These are phyloP conservation scores for Dascyllus trimaculatus DNA, from an alignment of 2,113 vertebrate genomes.

Conservation along the genomic window DNA sequence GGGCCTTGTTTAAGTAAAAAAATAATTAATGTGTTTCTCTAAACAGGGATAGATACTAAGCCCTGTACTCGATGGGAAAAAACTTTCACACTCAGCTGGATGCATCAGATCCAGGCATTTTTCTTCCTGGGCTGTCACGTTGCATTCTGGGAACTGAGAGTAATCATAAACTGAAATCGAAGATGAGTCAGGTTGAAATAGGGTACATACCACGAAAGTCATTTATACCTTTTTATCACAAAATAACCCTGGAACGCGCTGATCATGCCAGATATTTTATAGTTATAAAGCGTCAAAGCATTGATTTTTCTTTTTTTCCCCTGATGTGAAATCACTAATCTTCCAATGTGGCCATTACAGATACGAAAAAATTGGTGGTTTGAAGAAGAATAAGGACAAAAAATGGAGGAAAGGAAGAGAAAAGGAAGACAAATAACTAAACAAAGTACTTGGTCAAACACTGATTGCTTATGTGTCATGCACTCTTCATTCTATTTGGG, in stretches of 20 bases:
- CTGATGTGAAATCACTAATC: neutral
- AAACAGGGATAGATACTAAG: too few relatives aligned
- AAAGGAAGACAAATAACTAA: neutral
- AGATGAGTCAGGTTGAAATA: neutral
- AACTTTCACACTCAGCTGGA: neutral
- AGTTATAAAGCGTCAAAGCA: neutral
- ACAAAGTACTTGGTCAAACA: constrained; percentile 64
- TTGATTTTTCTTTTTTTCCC: neutral
- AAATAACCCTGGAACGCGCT: too few relatives aligned
- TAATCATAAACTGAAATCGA: neutral
- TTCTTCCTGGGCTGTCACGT: neutral
- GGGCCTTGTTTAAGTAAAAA: too few relatives aligned
- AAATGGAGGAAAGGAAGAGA: neutral
- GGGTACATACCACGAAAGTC: too few relatives aligned
- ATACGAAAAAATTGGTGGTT: neutral
- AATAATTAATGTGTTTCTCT: too few relatives aligned
- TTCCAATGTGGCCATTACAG: too few relatives aligned
- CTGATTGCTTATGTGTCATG: constrained; percentile 46
- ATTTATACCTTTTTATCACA: too few relatives aligned
- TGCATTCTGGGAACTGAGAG: neutral
- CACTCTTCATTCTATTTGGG: constrained; percentile 51
- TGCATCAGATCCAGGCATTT: neutral
- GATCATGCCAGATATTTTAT: too few relatives aligned
- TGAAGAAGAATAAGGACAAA: neutral
- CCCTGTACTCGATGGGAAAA: neutral